Conservation (phyloP, 2,797 vertebrate genomes). For the Falco naumanni region DNA sequence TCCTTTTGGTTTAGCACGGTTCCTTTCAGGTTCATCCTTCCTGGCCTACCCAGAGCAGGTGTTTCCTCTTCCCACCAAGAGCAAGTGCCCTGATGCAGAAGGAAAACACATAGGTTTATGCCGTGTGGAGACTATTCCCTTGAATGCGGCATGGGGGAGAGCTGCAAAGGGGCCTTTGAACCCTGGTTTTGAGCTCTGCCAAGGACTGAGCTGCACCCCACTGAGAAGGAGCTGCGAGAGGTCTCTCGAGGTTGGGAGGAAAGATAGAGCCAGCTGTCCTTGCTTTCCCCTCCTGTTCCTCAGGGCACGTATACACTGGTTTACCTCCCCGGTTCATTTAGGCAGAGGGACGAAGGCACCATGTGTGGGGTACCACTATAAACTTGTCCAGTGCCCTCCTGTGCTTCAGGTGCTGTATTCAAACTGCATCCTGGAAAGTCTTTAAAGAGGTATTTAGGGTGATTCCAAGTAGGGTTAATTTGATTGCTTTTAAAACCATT, state of each 20-base stretch:
- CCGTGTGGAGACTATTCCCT: not conserved
- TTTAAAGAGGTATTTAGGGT: not conserved
- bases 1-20: not conserved
- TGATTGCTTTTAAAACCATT: not conserved
- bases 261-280: not conserved
- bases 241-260: not conserved
- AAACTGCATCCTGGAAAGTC: not conserved
- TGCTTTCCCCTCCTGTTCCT: not conserved
- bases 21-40: not conserved
- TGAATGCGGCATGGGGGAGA: not conserved
- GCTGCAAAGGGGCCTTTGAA: not conserved
- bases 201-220: not conserved
- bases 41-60: not conserved
- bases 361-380: too few relatives aligned
- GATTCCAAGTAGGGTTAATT: not conserved
- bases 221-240: not conserved
- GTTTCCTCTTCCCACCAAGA: not conserved
- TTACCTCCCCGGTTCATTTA: not conserved
- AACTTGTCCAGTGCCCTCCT: not conserved
- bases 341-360: not conserved
- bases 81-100: not conserved
- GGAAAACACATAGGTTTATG: too few relatives aligned
- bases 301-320: too few relatives aligned
- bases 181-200: not conserved
- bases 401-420: not conserved